Percentiles rank a stretch among this genome's conserved stretches.
Conservation (phyloP, 2,113 vertebrate genomes). For the Donacobius atricapilla region DNA sequence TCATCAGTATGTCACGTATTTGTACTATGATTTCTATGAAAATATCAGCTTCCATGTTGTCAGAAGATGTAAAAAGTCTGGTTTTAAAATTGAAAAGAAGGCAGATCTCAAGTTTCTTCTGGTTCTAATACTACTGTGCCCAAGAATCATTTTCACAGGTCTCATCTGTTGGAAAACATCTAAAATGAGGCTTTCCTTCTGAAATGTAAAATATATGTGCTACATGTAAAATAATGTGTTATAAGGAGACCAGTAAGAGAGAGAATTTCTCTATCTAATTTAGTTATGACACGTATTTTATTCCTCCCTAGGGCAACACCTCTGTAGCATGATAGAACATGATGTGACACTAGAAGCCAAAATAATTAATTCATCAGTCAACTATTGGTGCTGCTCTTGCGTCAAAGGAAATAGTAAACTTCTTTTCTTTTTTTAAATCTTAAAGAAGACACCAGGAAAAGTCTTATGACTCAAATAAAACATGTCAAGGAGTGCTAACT, state of each 20-base stretch:
- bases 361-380: neutral
- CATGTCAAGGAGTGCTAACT: neutral
- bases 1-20: neutral
- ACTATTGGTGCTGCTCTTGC: neutral
- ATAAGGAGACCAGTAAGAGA: neutral
- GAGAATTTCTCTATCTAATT: neutral
- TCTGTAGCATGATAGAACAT: neutral
- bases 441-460: neutral
- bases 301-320: neutral
- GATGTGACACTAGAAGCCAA: neutral
- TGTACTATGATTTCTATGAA: neutral
- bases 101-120: neutral
- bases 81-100: neutral
- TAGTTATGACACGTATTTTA: neutral
- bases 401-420: neutral
- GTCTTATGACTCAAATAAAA: neutral
- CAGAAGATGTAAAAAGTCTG: neutral
- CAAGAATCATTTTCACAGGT: neutral
- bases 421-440: no score
- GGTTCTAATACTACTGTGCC: neutral
- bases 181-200: neutral
- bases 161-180: neutral
- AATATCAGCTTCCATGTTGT: neutral
- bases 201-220: neutral
- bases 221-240: neutral